These are phyloP conservation scores for Geotrupes spiniger DNA, from an alignment of 2,888 invertebrate species.

Conservation along the genomic window DNA sequence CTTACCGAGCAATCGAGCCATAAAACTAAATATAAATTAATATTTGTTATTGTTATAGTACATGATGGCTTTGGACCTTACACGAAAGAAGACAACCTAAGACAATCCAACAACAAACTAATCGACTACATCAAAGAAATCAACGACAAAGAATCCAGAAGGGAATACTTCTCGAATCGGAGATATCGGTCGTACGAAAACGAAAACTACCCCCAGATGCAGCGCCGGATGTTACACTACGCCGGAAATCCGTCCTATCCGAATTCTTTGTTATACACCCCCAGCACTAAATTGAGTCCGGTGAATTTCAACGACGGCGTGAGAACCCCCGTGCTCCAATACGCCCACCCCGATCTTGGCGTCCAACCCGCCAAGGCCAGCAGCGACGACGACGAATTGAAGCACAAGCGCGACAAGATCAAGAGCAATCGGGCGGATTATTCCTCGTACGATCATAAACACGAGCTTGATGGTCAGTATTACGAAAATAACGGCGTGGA, in stretches of 20 bases:
- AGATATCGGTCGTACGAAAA: constrained; percentile 50
- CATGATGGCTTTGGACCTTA: constrained; percentile 57
- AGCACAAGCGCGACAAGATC: constrained; percentile 25
- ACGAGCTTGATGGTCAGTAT: neutral
- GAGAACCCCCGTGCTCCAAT: constrained; percentile 72
- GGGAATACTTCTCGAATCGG: constrained; percentile 58
- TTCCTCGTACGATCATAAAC: constrained; percentile 26
- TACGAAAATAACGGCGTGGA: constrained; percentile 33
- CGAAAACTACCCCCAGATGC: constrained; percentile 58
- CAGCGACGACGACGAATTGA: constrained; percentile 45
- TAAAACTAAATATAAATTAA: too few species aligned
- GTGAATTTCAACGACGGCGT: constrained; percentile 68
- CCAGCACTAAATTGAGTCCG: constrained; percentile 57
- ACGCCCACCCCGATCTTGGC: constrained; percentile 77
- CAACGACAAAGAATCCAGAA: constrained; percentile 62
- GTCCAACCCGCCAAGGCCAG: constrained; percentile 70
- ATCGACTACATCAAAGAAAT: constrained; percentile 67
- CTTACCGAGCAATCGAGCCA: too few species aligned
- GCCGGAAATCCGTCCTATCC: constrained; percentile 63
- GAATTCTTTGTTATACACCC: constrained; percentile 63
- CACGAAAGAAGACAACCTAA: constrained; percentile 62
- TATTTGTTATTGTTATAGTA: constrained; percentile 22
- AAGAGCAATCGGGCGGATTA: constrained; percentile 32
- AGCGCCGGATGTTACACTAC: constrained; percentile 69
- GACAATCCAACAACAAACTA: constrained; percentile 57